Conservation (phyloP, 1,140 invertebrate species). For the Latrodectus geometricus region DNA sequence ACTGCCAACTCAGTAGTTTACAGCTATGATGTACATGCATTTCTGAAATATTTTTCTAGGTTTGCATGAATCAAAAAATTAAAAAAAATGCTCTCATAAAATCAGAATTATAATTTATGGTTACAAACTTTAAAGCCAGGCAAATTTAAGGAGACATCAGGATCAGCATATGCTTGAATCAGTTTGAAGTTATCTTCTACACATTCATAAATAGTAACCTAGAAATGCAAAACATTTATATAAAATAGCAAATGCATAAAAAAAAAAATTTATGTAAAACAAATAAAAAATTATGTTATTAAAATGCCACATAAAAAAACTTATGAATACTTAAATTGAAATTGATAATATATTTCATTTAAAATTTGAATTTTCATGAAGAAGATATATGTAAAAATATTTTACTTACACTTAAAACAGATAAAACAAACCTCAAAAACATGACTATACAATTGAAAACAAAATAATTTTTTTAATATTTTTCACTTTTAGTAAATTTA, state of each 20-base stretch:
- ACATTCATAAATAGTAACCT: conserved; percentile 90
- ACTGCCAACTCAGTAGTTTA: too few relatives aligned
- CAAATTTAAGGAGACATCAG: conserved; percentile 78
- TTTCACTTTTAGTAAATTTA: too few relatives aligned
- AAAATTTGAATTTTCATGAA: background rate
- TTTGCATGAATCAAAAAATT: background rate
- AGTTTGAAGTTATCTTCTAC: conserved; percentile 81
- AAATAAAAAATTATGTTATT: conserved; percentile 3
- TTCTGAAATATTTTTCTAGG: too few relatives aligned
- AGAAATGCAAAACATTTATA: conserved; percentile 47
- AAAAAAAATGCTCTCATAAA: background rate
- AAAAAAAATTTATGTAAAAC: conserved; percentile 23
- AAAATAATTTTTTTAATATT: too few relatives aligned
- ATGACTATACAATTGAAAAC: too few relatives aligned
- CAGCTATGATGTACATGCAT: too few relatives aligned
- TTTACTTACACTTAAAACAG: too few relatives aligned
- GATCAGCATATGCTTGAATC: conserved; percentile 92
- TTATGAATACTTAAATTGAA: background rate
- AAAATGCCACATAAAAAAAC: background rate
- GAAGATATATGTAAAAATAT: background rate
- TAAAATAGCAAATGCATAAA: background rate
- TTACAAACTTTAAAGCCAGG: background rate
- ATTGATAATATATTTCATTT: background rate
- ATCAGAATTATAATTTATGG: background rate
- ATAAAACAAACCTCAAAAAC: too few relatives aligned